Base-by-base conservation (phyloP, 2,113 vertebrate species). In the Machaerirhynchus nigripectus region DNA sequence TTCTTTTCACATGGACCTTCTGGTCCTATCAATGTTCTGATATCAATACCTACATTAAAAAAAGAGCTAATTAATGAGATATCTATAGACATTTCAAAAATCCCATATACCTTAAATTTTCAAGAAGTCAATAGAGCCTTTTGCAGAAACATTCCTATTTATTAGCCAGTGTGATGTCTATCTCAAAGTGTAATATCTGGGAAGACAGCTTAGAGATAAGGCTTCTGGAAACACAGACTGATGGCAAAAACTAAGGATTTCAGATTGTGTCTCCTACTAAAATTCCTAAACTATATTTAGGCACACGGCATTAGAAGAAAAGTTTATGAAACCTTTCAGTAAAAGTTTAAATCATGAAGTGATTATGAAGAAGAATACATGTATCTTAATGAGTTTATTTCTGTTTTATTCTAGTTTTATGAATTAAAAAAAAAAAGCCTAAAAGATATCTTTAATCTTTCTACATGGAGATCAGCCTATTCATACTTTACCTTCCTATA, bases 401-500 rank as follows among this genome's bases (percentile, higher is more conserved):
- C 39, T 31, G 8, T 8, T 89, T 84, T 68, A 39, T 57, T 77
- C n/a, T 24, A 52, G 16, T 31, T 85, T 15, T 49, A 35, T 39
- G 9, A 37, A 57, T 60, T 2, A 5, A n/a, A 19, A 53, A 39
- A 53, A 39, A 52, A 52, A 40, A 6, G 0, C 7, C 5, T 50
- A 27, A 64, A 52, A 57, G 6, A 27, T 4, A 15, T 61, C 35
- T 75, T 70, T 35, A 50, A 23, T 28, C 17, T n/a, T 64, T 64
- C 26, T 52, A 11, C 0, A 1, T n/a, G 11, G 24, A 87, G 39
- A 70, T 56, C 3, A 0, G 5, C 46, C 71, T 56, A 14, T 61
- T 87, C 31, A 57, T 57, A n/a, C 13, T 65, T 74, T 7, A 56
- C 6, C 6, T 75, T 52, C 37, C 35, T 61, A 70, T 5, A 75